Base-by-base conservation (phyloP, 2,113 vertebrate species). In the Triplophysa tibetana region DNA sequence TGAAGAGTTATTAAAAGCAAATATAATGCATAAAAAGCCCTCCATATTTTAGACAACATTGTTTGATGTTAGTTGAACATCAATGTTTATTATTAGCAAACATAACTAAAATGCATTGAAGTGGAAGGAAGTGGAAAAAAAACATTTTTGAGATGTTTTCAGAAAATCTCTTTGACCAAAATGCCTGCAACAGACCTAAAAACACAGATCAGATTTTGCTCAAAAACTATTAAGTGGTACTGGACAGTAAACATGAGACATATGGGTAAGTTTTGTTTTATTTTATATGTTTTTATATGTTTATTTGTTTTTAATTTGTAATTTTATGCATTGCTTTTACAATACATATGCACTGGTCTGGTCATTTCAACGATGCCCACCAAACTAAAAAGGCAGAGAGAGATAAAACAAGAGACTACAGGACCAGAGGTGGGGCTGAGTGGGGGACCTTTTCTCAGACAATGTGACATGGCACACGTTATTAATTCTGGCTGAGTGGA, bases 381-480 rank as follows among this genome's bases (percentile, higher is more conserved):
- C 14, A 54, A 54, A 54, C 50, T 45, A n/a, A 24, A 52, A 85
- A 85, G 80, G 68, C 41, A 64, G 50, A 23, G 64, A 52, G 41
- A 73, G 72, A 66, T 61, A 54, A 43, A 41, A 43, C 74, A 12
- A 54, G 62, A 73, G 50, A 75, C 23, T 26, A 65, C 70, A 69
- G 38, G 63, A 65, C 64, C 82, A 66, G 68, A 85, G 83, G 62
- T 64, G 52, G 83, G 66, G 64, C 63, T 52, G 88, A 82, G 8
- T 2, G 80, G 81, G 84, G 83, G 88, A 88, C 48, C 62, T 80
- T 73, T 76, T 75, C 88, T 91, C 90, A 92, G 92, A 97, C 93
- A 94, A 94, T 95, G 93, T 93, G 93, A 94, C 94, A 91, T 92
- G 94, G 93, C 94, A 95, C 93, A 95, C 93, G 92, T 89, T 93